A percentile compares a stretch with the other conserved stretches of the same genome.
Conservation (phyloP, 2,797 vertebrate genomes). For the Podargus strigoides region DNA sequence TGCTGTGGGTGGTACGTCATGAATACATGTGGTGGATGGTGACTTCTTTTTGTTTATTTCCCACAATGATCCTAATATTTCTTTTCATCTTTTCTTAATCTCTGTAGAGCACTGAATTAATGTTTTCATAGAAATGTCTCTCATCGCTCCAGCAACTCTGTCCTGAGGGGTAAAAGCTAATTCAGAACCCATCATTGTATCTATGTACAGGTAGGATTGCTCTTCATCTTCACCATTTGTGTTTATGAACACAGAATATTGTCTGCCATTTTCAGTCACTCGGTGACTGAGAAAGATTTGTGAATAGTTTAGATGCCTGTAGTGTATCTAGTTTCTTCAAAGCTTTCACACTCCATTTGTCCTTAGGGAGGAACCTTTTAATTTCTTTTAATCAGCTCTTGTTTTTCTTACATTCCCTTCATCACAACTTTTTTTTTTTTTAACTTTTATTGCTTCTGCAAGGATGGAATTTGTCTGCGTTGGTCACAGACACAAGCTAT, state of each 20-base stretch:
- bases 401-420: background rate
- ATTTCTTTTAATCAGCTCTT: background rate
- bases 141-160: background rate
- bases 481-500: background rate
- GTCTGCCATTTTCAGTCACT: background rate
- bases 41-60: constrained; percentile 31
- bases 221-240: background rate
- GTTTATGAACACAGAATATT: background rate
- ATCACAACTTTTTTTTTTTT: background rate
- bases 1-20: background rate
- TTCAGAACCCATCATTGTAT: constrained; percentile 20
- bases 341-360: background rate
- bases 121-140: constrained; percentile 51
- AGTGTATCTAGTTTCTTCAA: background rate
- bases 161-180: constrained; percentile 42
- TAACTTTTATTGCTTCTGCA: background rate
- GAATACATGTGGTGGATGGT: background rate
- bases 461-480: background rate
- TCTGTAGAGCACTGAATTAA: constrained; percentile 34
- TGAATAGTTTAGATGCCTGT: background rate
- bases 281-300: background rate
- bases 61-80: constrained; percentile 17
- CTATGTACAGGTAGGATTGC: constrained; percentile 15
- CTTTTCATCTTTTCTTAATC: constrained; percentile 10
- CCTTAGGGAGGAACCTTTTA: background rate